Percentiles rank a stretch among this genome's conserved stretches.
These are phyloP conservation scores for Diachasma alloeum DNA, from an alignment of 1,140 invertebrate genomes.

Conservation along the genomic window DNA sequence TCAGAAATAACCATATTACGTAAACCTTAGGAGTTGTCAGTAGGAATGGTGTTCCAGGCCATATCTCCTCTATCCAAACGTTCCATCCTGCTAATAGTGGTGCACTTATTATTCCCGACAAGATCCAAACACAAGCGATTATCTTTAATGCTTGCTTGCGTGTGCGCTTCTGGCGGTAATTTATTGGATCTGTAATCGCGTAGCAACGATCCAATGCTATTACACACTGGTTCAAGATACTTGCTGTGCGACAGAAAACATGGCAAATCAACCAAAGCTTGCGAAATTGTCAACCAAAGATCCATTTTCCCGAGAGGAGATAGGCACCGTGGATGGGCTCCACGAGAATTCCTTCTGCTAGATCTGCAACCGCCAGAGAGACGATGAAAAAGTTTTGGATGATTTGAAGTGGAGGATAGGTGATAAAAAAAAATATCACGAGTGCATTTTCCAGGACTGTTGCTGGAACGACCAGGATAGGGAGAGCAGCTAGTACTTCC, in stretches of 20 bases:
- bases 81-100: slow-evolving; percentile 97
- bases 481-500: slow-evolving; percentile 80
- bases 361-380: slow-evolving; percentile 95
- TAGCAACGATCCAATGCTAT: slow-evolving; percentile 95
- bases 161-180: slow-evolving; percentile 95
- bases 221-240: slow-evolving; percentile 95
- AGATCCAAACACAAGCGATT: slow-evolving; percentile 91
- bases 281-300: slow-evolving; percentile 90
- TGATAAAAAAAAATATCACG: slow-evolving; percentile 96
- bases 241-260: slow-evolving; percentile 92
- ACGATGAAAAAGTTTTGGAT: slow-evolving; percentile 99
- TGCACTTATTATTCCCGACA: slow-evolving; percentile 91
- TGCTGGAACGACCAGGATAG: slow-evolving; percentile 79
- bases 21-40: slow-evolving; percentile 87
- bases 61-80: slow-evolving; percentile 84
- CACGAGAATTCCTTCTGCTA: slow-evolving; percentile 95
- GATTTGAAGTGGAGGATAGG: slow-evolving; percentile 93
- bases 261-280: slow-evolving; percentile 98
- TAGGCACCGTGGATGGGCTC: slow-evolving; percentile 96
- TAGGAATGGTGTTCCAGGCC: slow-evolving; percentile 75
- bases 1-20: slow-evolving; percentile 93
- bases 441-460: slow-evolving; percentile 95
- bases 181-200: slow-evolving; percentile 98
- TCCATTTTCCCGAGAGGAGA: slow-evolving; percentile 87
- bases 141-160: slow-evolving; percentile 89